A percentile compares a stretch with the other conserved stretches of the same genome.
Evolutionary conservation across 2,888 invertebrate species (phyloP).

Genomic region (Unio delphinus): DNA sequence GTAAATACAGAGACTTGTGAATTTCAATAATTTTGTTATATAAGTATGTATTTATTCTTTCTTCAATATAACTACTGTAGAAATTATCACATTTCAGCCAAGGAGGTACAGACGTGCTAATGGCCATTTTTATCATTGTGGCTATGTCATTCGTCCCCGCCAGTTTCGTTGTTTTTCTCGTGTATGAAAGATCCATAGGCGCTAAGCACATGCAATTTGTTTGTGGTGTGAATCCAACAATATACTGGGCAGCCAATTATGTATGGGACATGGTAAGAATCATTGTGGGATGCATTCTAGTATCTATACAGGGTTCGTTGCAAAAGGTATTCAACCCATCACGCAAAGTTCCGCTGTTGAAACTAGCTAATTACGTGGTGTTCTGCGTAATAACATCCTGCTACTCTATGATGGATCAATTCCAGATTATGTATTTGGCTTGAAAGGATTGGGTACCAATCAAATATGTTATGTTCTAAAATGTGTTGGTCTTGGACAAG

Average conservation of each 20-base stretch:
- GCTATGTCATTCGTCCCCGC: slow-evolving; percentile 73
- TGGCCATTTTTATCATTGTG: slow-evolving; percentile 72
- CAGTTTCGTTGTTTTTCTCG: slow-evolving; percentile 72
- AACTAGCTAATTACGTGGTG: too few species aligned
- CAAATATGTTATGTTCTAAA: too few species aligned
- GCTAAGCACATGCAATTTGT: slow-evolving; percentile 72
- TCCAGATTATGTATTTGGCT: too few species aligned
- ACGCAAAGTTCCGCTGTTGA: too few species aligned
- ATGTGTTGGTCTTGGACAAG: too few species aligned
- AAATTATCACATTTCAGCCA: slow-evolving; percentile 34
- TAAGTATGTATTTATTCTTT: too few species aligned
- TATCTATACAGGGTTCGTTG: too few species aligned
- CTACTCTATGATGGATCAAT: too few species aligned
- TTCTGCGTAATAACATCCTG: too few species aligned
- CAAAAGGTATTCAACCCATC: too few species aligned
- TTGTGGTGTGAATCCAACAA: slow-evolving; percentile 70
- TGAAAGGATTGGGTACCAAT: too few species aligned
- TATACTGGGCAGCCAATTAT: slow-evolving; percentile 72
- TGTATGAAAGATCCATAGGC: slow-evolving; percentile 71
- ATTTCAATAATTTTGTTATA: not conserved
- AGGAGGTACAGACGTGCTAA: slow-evolving; percentile 70
- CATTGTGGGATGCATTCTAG: too few species aligned
- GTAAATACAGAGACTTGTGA: not conserved
- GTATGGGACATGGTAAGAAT: slow-evolving; percentile 71
- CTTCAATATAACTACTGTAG: slow-evolving; percentile 41